Evolutionary conservation across 2,113 vertebrate genomes (phyloP), one percentile per base, ranked within the genome.

Genomic region (Hyperopisus bebe): DNA sequence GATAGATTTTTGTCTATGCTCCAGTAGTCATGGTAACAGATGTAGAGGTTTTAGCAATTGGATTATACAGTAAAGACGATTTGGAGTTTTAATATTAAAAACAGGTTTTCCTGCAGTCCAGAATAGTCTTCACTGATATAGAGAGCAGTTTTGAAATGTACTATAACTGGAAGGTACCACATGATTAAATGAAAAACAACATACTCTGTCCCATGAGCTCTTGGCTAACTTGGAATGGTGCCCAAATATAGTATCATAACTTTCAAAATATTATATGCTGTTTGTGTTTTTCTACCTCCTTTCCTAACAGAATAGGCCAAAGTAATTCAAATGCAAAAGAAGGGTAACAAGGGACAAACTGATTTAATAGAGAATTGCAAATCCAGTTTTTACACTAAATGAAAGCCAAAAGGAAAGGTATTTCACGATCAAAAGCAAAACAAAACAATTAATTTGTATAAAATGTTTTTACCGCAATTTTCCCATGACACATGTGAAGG

Each of bases 21-120:
- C 89, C 19, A 84, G 27, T 55, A 82, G 83, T 80, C 92, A 89
- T 58, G 83, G 86, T 86, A 44, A 90, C 46, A 80, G 82, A 77
- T 66, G 53, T 48, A 35, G 85, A 83, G 85, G 31, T 44, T 87
- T 53, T n/a, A 82, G 2, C 48, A 87, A 80, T 24, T 89, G 88
- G 88, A 89, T 89, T 42, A 77, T 53, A 55, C 17, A 42, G 27
- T n/a, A 50, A 89, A 83, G 74, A 24, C 80, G 77, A 89, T 62
- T 83, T 89, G 35, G 35, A 80, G n/a, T 55, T 53, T 87, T 53
- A 87, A 87, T 27, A 87, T 87, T n/a, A 55, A 87, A 87, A 87
- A 50, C 48, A 53, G 85, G 27, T 51, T 51, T 53, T 83, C 35
- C 27, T 53, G 24, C 85, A 86, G 31, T 53, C 46, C 31, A 31